Conservation (phyloP, 2,113 vertebrate genomes). For the Cynocephalus volans region DNA sequence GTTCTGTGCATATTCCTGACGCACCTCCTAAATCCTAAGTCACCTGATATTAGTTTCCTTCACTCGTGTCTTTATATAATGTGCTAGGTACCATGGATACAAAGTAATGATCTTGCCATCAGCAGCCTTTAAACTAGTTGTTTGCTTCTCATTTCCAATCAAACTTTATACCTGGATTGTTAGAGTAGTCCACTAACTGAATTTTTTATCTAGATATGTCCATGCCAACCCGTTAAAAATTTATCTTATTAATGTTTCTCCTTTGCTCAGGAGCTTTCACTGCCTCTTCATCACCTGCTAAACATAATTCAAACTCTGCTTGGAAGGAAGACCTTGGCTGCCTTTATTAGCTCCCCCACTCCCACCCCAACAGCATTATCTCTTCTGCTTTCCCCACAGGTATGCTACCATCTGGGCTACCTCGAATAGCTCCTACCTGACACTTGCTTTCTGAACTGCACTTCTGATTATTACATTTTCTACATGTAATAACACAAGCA, state of each 20-base stretch:
- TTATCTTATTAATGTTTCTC: neutral
- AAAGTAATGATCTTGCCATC: neutral
- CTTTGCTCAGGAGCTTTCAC: neutral
- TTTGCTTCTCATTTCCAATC: conserved; percentile 19
- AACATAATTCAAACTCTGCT: neutral
- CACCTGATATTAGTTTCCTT: no score
- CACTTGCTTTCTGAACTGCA: neutral
- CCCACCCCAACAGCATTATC: neutral
- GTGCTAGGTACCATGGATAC: neutral
- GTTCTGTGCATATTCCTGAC: neutral
- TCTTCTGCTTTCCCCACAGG: neutral
- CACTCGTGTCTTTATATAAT: neutral
- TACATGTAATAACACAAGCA: neutral
- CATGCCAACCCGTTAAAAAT: neutral
- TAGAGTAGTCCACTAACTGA: neutral
- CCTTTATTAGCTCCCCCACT: neutral
- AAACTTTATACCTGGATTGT: neutral
- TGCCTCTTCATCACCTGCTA: neutral
- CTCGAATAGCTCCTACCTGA: neutral
- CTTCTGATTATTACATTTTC: neutral
- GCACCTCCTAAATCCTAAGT: neutral
- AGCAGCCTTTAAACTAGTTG: conserved; percentile 8
- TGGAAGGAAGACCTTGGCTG: neutral
- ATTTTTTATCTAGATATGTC: neutral
- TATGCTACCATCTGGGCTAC: neutral